A percentile compares a stretch with the other conserved stretches of the same genome.
Conservation (phyloP, 2,797 vertebrate genomes). For the Astyanax mexicanus region DNA sequence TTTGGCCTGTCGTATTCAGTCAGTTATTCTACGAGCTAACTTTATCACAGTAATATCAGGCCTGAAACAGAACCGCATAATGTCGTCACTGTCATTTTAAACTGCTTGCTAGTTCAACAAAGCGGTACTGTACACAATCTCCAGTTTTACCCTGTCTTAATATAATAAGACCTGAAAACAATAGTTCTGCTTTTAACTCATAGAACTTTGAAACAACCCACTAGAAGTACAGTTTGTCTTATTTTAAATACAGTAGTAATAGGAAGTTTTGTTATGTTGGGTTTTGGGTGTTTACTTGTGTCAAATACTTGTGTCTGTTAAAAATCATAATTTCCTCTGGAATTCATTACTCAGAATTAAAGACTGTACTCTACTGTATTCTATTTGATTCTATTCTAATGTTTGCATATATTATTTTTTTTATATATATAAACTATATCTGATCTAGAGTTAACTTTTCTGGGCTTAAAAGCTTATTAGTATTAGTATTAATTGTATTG, state of each 20-base stretch:
- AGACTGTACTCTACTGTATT: background rate
- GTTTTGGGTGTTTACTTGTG: background rate
- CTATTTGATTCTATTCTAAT: background rate
- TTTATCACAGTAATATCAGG: constrained; percentile 27
- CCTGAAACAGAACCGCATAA: constrained; percentile 15
- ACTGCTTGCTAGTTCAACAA: constrained; percentile 11
- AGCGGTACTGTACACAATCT: background rate
- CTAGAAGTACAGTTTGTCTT: no score
- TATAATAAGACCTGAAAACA: background rate
- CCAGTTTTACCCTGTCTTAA: no score
- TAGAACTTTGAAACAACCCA: background rate
- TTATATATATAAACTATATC: no score
- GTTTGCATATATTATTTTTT: no score
- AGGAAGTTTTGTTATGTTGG: no score
- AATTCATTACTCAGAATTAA: no score
- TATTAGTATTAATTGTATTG: no score
- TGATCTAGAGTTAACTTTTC: no score
- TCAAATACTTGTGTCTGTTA: no score
- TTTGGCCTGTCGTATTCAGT: constrained; percentile 20
- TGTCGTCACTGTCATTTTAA: constrained; percentile 9
- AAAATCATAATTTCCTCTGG: no score
- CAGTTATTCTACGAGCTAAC: constrained; percentile 34
- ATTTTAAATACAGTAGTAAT: no score
- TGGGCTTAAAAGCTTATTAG: no score
- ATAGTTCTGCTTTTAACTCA: background rate